Conservation (phyloP, 2,797 vertebrate genomes). For the Gymnoscopelus microlampas region DNA sequence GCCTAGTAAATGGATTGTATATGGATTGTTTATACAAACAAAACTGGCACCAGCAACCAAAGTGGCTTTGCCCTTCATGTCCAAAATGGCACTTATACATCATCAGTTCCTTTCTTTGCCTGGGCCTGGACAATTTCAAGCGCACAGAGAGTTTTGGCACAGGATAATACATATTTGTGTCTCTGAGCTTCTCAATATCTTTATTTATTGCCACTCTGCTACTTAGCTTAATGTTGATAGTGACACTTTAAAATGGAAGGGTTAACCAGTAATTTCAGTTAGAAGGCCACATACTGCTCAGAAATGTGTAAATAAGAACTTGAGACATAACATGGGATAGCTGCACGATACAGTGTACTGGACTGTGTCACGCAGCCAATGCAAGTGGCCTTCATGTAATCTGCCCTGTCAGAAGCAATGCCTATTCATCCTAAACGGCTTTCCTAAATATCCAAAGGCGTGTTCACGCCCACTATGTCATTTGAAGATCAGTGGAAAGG, state of each 20-base stretch:
- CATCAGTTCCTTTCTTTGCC: neutral
- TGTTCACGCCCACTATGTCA: constrained; percentile 13
- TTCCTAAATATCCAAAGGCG: constrained; percentile 59
- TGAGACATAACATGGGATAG: constrained; percentile 18
- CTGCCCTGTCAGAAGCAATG: constrained; percentile 4
- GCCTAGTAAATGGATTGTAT: constrained; percentile 5
- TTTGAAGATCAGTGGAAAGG: constrained; percentile 18
- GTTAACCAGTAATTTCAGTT: constrained; percentile 1
- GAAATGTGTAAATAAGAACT: neutral
- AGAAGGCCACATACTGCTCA: neutral
- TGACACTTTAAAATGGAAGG: neutral
- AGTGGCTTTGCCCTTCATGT: neutral
- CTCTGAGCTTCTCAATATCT: neutral
- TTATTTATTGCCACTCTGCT: neutral
- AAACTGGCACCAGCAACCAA: neutral
- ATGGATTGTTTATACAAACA: neutral
- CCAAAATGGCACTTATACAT: neutral
- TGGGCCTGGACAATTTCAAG: neutral
- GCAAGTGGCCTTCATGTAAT: constrained; percentile 27
- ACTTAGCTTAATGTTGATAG: neutral
- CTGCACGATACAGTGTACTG: constrained; percentile 1
- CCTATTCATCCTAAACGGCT: constrained; percentile 2
- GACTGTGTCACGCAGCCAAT: constrained; percentile 23
- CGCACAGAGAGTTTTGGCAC: neutral
- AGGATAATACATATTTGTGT: neutral